A percentile compares a stretch with the other conserved stretches of the same genome.
Evolutionary conservation across 2,113 vertebrate genomes (phyloP).

Genomic region (Thunnus maccoyii): DNA sequence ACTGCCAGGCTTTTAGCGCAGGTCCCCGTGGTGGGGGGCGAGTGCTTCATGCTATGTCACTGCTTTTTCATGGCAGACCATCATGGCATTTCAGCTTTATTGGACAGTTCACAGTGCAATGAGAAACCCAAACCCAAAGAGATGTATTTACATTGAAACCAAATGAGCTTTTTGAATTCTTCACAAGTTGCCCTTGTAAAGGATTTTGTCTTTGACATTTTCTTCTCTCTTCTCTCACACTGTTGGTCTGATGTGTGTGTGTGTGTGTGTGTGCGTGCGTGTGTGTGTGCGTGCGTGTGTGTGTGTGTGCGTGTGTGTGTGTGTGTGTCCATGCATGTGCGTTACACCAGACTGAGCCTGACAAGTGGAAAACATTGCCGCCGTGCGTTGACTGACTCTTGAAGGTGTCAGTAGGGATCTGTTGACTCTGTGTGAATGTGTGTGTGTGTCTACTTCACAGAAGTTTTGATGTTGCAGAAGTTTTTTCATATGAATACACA

Average conservation of each 20-base stretch:
- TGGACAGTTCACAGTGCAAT: background rate
- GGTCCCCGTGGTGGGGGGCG: background rate
- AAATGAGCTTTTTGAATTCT: slow-evolving; percentile 34
- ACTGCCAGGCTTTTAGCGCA: background rate
- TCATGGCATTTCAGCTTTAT: background rate
- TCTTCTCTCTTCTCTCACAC: background rate
- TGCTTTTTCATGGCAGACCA: background rate
- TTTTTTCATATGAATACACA: slow-evolving; percentile 25
- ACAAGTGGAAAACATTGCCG: slow-evolving; percentile 28
- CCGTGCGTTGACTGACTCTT: slow-evolving; percentile 13
- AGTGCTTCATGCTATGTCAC: background rate
- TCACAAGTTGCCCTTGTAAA: slow-evolving; percentile 33
- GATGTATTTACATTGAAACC: background rate
- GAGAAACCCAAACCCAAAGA: background rate
- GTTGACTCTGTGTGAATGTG: slow-evolving; percentile 20
- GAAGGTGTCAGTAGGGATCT: slow-evolving; percentile 32
- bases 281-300: background rate
- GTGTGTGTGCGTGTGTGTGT: slow-evolving; percentile 1
- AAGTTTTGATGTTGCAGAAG: slow-evolving; percentile 22
- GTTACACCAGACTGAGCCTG: slow-evolving; percentile 31
- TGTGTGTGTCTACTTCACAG: slow-evolving; percentile 17
- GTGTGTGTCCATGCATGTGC: background rate
- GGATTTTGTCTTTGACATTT: slow-evolving; percentile 5
- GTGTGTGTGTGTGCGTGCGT: slow-evolving; percentile 1
- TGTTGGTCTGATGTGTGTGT: background rate